phyloP scores from a whole-genome alignment of 2,113 vertebrate species.

The Cheirogaleus medius region DNA sequence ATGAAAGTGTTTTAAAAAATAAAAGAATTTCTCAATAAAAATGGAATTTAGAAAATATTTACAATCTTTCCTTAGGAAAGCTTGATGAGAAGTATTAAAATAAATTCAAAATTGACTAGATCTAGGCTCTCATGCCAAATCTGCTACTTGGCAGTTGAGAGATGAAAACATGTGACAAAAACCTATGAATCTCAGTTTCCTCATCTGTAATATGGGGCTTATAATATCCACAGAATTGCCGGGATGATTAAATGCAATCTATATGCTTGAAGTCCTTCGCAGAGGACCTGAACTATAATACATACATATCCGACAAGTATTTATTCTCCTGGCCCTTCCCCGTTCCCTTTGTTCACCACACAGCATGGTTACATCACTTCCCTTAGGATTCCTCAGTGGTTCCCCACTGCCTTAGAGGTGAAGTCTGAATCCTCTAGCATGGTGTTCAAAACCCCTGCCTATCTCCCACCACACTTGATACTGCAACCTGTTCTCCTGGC shows the following conservation, averaged over 20 bases:
- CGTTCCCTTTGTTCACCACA: background rate
- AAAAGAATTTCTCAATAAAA: background rate
- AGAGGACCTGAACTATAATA: background rate
- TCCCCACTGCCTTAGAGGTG: background rate
- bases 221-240: background rate
- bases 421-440: background rate
- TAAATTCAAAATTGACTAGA: background rate
- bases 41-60: background rate
- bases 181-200: background rate
- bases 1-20: background rate
- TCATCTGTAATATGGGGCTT: background rate
- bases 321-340: background rate
- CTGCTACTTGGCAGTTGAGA: background rate
- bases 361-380: background rate
- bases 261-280: background rate
- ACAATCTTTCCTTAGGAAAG: background rate
- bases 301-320: background rate
- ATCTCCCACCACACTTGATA: background rate
- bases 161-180: background rate
- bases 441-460: background rate
- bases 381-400: background rate
- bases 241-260: background rate
- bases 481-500: background rate
- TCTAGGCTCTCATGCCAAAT: background rate
- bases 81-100: background rate